Evolutionary conservation across 2,888 invertebrate genomes (phyloP).

Genomic region (Alloplasta piceator): DNA sequence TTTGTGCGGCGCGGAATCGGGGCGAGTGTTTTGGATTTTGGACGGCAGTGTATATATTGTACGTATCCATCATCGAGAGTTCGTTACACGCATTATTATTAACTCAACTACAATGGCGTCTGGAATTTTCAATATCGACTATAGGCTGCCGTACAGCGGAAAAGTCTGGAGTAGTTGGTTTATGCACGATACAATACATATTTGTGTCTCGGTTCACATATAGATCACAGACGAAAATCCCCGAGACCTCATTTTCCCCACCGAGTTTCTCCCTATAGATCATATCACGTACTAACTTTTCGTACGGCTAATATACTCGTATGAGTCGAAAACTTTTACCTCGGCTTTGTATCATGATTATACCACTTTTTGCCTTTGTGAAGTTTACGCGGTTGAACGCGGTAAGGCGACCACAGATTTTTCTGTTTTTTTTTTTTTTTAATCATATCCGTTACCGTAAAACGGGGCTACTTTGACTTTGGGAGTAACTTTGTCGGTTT

Average conservation of each 20-base stretch:
- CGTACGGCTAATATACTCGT: neutral
- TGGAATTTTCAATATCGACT: conserved; percentile 56
- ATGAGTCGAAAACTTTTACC: conserved; percentile 11
- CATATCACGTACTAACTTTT: conserved; percentile 14
- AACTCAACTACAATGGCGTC: conserved; percentile 50
- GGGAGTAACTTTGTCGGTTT: too few relatives aligned
- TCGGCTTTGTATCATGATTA: neutral
- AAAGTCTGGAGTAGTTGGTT: neutral
- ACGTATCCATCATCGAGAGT: conserved; percentile 41
- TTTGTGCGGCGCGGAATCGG: too few relatives aligned
- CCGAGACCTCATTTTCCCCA: conserved; percentile 10
- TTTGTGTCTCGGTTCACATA: neutral
- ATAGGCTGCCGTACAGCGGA: neutral
- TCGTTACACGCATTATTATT: conserved; percentile 61
- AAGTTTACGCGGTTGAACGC: neutral
- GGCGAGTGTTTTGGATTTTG: too few relatives aligned
- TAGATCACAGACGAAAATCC: conserved; percentile 10
- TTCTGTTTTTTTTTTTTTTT: conserved; percentile 10
- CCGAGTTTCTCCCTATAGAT: conserved; percentile 21
- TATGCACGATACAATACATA: conserved; percentile 19
- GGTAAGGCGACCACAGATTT: neutral
- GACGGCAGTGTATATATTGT: too few relatives aligned
- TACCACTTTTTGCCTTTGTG: neutral
- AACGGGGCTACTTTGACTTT: too few relatives aligned
- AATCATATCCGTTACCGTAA: too few relatives aligned